phyloP scores from a whole-genome alignment of 2,113 vertebrate species.

The Erythrocercus mccallii region DNA sequence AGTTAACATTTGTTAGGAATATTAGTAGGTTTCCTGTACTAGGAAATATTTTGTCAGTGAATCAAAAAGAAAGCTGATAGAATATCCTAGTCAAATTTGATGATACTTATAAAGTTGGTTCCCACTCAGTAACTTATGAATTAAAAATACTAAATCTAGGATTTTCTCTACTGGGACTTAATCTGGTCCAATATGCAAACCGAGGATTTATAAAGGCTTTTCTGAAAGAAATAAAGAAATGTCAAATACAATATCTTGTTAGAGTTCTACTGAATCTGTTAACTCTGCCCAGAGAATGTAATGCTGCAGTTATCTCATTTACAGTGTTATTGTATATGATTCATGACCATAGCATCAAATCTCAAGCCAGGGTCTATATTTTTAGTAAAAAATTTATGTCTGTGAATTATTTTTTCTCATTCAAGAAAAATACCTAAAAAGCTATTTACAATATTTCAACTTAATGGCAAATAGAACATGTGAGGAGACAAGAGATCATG shows the following conservation, averaged over 20 bases:
- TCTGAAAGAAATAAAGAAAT: slow-evolving; percentile 65
- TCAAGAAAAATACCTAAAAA: slow-evolving; percentile 56
- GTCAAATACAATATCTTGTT: slow-evolving; percentile 68
- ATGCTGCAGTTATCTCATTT: slow-evolving; percentile 67
- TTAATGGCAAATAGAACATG: background rate
- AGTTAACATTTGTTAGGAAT: background rate
- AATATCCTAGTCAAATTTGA: slow-evolving; percentile 13
- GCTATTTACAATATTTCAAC: slow-evolving; percentile 39
- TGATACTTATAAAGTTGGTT: slow-evolving; percentile 51
- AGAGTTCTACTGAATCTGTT: slow-evolving; percentile 66
- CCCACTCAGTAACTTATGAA: slow-evolving; percentile 69
- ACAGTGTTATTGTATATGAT: slow-evolving; percentile 56
- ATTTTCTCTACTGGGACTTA: slow-evolving; percentile 67
- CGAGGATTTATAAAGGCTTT: slow-evolving; percentile 68
- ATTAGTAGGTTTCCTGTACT: background rate
- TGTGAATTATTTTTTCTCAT: slow-evolving; percentile 26
- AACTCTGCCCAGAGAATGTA: slow-evolving; percentile 69
- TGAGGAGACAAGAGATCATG: background rate
- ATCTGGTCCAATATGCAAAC: slow-evolving; percentile 63
- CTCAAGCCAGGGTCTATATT: slow-evolving; percentile 53
- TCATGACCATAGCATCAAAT: slow-evolving; percentile 52
- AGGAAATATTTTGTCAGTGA: background rate
- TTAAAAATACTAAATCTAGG: slow-evolving; percentile 71
- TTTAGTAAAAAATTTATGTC: slow-evolving; percentile 43
- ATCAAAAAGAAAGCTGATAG: slow-evolving; percentile 29